Evolutionary conservation across 2,797 vertebrate genomes (phyloP).

Genomic region (Steatocranus sp.): DNA sequence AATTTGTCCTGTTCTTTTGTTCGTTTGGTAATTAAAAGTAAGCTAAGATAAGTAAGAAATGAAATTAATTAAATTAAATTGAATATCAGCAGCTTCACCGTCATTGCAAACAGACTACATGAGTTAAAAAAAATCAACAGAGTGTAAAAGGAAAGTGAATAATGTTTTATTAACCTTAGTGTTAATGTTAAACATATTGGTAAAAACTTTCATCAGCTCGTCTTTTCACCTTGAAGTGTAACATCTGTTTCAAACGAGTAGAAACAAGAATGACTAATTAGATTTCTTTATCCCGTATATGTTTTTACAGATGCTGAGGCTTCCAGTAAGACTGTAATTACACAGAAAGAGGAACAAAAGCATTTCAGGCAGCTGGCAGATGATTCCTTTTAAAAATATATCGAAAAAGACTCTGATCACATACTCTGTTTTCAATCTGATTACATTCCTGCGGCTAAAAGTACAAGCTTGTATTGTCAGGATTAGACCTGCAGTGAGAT

Average conservation of each 20-base stretch:
- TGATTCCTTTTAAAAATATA: neutral
- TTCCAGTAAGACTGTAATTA: neutral
- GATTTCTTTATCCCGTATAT: neutral
- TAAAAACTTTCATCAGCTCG: neutral
- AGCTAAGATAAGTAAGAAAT: neutral
- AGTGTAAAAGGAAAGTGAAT: neutral
- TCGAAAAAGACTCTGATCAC: neutral
- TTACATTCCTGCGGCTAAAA: neutral
- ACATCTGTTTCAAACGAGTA: neutral
- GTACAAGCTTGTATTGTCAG: neutral
- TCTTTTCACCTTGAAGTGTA: neutral
- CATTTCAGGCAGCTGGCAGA: neutral
- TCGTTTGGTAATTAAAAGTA: neutral
- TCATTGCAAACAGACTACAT: neutral
- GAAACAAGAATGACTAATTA: neutral
- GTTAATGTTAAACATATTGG: neutral
- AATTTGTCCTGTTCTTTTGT: neutral
- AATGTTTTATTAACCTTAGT: neutral
- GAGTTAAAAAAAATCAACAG: neutral
- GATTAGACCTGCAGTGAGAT: neutral
- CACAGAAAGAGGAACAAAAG: neutral
- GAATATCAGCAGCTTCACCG: fast-evolving
- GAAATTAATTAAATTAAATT: neutral
- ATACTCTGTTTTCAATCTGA: neutral
- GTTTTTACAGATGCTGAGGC: neutral